Percentiles rank a stretch among this genome's conserved stretches.
Evolutionary conservation across 2,888 invertebrate species (phyloP).

Genomic region (Volucella inflata): DNA sequence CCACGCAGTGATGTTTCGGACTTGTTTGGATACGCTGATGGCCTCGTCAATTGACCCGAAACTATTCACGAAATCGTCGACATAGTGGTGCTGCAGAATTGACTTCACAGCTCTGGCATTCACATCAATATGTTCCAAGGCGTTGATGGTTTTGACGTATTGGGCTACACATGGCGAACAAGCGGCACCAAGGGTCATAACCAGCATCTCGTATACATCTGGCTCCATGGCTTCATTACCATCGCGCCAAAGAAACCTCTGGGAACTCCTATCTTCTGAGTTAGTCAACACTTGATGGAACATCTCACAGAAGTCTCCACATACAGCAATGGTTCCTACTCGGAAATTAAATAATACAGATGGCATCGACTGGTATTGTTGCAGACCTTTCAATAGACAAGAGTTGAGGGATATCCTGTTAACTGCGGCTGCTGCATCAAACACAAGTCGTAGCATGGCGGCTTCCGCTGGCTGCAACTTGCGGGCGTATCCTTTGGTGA

Average conservation of each 20-base stretch:
- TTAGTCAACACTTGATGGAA: constrained; percentile 65
- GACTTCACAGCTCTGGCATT: constrained; percentile 40
- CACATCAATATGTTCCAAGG: background rate
- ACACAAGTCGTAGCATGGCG: constrained; percentile 77
- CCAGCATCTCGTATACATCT: constrained; percentile 2
- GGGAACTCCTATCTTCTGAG: constrained; percentile 77
- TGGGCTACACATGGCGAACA: too few species aligned
- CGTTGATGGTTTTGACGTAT: too few species aligned
- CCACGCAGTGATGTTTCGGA: background rate
- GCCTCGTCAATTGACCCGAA: too few species aligned
- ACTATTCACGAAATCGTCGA: too few species aligned
- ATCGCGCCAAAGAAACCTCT: constrained; percentile 78
- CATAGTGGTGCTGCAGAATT: constrained; percentile 48
- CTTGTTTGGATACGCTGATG: background rate
- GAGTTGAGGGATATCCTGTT: constrained; percentile 78
- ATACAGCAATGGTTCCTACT: constrained; percentile 78
- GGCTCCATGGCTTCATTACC: constrained; percentile 9
- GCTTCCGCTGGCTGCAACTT: constrained; percentile 31
- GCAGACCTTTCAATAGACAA: constrained; percentile 78
- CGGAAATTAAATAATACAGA: constrained; percentile 80
- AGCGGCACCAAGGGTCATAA: too few species aligned
- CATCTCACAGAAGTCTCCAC: constrained; percentile 77
- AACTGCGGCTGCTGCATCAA: constrained; percentile 78
- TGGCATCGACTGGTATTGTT: constrained; percentile 78
- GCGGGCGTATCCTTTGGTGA: constrained; percentile 22